phyloP scores from a whole-genome alignment of 2,888 invertebrate species.

The Sussaba pulchella region DNA sequence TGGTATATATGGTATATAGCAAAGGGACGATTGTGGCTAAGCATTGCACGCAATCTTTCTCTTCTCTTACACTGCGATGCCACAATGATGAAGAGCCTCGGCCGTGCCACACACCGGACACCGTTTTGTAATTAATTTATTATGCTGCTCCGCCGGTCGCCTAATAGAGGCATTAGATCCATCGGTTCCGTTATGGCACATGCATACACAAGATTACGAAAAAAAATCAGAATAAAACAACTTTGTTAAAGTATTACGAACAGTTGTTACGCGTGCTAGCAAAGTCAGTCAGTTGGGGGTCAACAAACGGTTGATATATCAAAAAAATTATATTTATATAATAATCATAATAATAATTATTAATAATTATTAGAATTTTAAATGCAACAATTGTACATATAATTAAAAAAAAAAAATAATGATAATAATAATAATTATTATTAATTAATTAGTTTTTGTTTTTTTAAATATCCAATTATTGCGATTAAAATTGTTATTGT shows the following conservation, averaged over 20 bases:
- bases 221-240: background rate
- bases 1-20: constrained; percentile 1
- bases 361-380: too few species aligned
- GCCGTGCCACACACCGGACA: constrained; percentile 52
- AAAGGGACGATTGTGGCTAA: constrained; percentile 52
- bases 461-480: background rate
- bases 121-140: constrained; percentile 65
- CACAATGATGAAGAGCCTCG: constrained; percentile 24
- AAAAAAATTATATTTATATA: too few species aligned
- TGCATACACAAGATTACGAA: background rate
- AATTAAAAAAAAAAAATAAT: too few species aligned
- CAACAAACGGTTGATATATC: constrained; percentile 29
- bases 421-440: too few species aligned
- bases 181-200: constrained; percentile 60
- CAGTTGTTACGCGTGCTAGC: background rate
- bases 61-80: constrained; percentile 14
- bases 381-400: too few species aligned
- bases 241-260: constrained; percentile 17
- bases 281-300: constrained; percentile 6
- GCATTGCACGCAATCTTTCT: constrained; percentile 58
- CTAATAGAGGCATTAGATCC: constrained; percentile 64
- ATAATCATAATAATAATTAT: too few species aligned
- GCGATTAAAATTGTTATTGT: constrained; percentile 25
- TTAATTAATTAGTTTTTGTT: constrained; percentile 1
- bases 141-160: constrained; percentile 40